A percentile compares a stretch with the other conserved stretches of the same genome.
Evolutionary conservation across 2,888 invertebrate species (phyloP).

Genomic region (Spodoptera picta): DNA sequence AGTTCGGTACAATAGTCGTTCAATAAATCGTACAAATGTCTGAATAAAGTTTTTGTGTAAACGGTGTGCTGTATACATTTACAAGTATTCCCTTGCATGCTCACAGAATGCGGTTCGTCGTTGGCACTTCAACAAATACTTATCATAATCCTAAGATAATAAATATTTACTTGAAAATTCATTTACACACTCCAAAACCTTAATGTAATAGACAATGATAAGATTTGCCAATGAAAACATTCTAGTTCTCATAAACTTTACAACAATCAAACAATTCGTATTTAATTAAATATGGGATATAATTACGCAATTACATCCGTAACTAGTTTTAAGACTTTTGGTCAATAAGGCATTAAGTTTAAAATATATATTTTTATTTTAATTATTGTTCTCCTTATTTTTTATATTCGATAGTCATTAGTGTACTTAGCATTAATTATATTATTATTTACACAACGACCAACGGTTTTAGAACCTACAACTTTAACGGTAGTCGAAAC

Average conservation of each 20-base stretch:
- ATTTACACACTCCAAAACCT: constrained; percentile 66
- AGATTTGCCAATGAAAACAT: constrained; percentile 80
- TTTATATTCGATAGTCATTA: constrained; percentile 79
- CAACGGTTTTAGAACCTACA: constrained; percentile 57
- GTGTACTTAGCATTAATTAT: constrained; percentile 78
- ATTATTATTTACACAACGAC: constrained; percentile 81
- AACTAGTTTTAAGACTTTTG: constrained; percentile 89
- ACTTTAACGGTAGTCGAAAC: constrained; percentile 47
- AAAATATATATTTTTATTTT: constrained; percentile 86
- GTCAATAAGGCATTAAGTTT: constrained; percentile 89
- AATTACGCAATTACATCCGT: constrained; percentile 80
- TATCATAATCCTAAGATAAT: constrained; percentile 65
- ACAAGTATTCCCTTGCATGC: constrained; percentile 30
- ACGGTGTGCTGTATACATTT: constrained; percentile 33
- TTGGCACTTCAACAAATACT: constrained; percentile 64
- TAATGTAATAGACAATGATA: constrained; percentile 79
- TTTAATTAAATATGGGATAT: constrained; percentile 77
- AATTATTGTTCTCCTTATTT: constrained; percentile 88
- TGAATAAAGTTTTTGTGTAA: constrained; percentile 40
- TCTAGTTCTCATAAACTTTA: constrained; percentile 81
- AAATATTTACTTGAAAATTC: constrained; percentile 67
- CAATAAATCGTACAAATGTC: constrained; percentile 28
- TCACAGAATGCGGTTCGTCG: constrained; percentile 46
- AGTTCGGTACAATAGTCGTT: constrained; percentile 11
- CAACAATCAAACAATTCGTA: constrained; percentile 86